Evolutionary conservation across 2,113 vertebrate species (phyloP).

Genomic region (Diphyllodes magnificus): DNA sequence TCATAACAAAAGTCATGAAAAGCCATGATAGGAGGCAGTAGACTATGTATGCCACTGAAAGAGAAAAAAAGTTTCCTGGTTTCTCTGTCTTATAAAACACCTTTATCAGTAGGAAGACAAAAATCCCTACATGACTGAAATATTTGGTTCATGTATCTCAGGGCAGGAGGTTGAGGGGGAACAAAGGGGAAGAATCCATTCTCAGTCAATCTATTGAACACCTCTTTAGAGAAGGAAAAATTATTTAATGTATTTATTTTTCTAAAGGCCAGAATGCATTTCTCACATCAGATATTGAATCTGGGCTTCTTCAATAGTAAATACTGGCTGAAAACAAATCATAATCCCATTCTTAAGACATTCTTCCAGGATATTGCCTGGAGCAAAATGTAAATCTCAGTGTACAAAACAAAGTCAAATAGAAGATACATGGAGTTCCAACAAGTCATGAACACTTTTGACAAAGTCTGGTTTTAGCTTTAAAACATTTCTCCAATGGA

Average conservation of each 20-base stretch:
- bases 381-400: not conserved
- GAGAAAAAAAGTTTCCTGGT: not conserved
- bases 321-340: not conserved
- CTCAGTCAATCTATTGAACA: not conserved
- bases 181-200: not conserved
- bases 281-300: not conserved
- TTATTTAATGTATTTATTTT: not conserved
- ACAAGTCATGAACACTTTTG: not conserved
- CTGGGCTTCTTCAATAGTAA: not conserved
- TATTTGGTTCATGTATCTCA: not conserved
- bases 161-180: accelerated
- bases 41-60: not conserved
- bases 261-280: not conserved
- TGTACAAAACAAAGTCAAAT: not conserved
- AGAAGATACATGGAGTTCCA: not conserved
- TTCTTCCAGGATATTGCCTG: not conserved
- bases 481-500: not conserved
- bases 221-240: not conserved
- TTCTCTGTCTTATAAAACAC: not conserved
- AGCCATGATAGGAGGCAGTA: not conserved
- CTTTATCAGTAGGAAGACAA: not conserved
- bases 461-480: not conserved
- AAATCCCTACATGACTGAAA: not conserved
- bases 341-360: not conserved
- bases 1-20: not conserved